Base-by-base conservation (phyloP, 2,113 vertebrate species). In the Caranx melampygus region DNA sequence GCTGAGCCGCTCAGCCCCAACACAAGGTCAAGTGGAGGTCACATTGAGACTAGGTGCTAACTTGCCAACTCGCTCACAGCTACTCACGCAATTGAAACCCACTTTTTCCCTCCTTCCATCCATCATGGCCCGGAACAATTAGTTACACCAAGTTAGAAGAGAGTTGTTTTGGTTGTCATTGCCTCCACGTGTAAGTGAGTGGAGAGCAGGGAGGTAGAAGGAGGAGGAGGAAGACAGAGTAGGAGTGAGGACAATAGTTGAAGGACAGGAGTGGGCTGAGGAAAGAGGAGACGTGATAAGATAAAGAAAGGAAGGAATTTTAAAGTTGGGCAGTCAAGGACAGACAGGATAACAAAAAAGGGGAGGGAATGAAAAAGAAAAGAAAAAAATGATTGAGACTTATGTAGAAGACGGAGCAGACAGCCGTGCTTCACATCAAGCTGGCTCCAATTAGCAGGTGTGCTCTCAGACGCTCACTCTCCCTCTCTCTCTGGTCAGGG, bases 381-480 rank as follows among this genome's bases (percentile, higher is more conserved):
- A 45, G 59, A 49, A 57, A 55, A 64, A 59, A 69, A 61, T 2
- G 21, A 82, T 72, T 67, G 61, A 47, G 67, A 83, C 57, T 87
- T 65, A 60, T 37, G 5, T 92, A 85, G 94, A 95, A 96, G 82
- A 89, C 92, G 0, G 96, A 96, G 96, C 95, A 96, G 96, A 96
- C 93, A 95, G 94, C 92, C 92, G 91, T 93, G 95, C 96, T 96
- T 96, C 95, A 96, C 94, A 96, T 95, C 95, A 96, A 97, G 95
- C 95, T 98, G 98, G 95, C 96, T 98, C 96, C 97, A 98, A 99
- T 99, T 98, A 98, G 96, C 97, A 99, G 97, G 97, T 99, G 97
- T 96, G 97, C 95, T 96, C 96, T 96, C 95, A 96, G 96, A 87
- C 88, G 71, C 92, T 85, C 54, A 57, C 82, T 67, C 82, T 79